Percentiles rank a stretch among this genome's conserved stretches.
These are phyloP conservation scores for Porites lutea DNA, from an alignment of 64 coral and sea anemone species.

Conservation along the genomic window DNA sequence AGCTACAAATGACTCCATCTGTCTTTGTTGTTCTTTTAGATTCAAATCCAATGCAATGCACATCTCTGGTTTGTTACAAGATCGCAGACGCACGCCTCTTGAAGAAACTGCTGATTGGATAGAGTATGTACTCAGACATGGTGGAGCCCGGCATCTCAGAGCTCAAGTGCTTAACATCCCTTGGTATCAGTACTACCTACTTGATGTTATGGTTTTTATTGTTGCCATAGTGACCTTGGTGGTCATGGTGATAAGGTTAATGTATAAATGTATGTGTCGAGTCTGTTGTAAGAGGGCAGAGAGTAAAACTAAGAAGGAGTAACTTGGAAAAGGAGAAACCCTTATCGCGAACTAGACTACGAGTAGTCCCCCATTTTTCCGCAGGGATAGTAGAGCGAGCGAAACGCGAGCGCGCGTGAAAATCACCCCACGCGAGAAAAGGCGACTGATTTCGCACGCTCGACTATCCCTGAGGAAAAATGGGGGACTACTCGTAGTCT, in stretches of 20 bases:
- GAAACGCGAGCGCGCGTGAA: too few relatives aligned
- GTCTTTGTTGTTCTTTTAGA: not conserved
- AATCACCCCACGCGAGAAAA: too few relatives aligned
- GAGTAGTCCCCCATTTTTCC: too few relatives aligned
- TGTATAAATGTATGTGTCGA: not conserved
- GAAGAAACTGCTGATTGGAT: conserved; percentile 43
- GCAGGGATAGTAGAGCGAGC: too few relatives aligned
- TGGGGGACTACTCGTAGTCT: too few relatives aligned
- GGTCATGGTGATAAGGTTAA: not conserved
- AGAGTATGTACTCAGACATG: conserved; percentile 25
- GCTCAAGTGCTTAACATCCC: not conserved
- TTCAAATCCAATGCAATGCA: conserved; percentile 43
- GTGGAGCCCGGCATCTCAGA: not conserved
- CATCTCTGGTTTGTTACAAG: conserved; percentile 30
- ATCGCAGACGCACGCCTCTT: conserved; percentile 38
- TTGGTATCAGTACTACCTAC: conserved; percentile 33
- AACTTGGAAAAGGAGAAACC: too few relatives aligned
- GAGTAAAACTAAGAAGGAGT: not conserved
- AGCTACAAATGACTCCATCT: too few relatives aligned
- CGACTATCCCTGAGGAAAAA: too few relatives aligned
- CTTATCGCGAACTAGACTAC: too few relatives aligned
- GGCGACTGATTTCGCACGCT: too few relatives aligned
- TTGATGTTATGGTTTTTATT: not conserved
- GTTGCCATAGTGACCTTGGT: conserved; percentile 7
- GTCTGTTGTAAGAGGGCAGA: not conserved